Base-by-base conservation (phyloP, 64 coral and sea anemone genomes). In the Platygyra sinensis region DNA sequence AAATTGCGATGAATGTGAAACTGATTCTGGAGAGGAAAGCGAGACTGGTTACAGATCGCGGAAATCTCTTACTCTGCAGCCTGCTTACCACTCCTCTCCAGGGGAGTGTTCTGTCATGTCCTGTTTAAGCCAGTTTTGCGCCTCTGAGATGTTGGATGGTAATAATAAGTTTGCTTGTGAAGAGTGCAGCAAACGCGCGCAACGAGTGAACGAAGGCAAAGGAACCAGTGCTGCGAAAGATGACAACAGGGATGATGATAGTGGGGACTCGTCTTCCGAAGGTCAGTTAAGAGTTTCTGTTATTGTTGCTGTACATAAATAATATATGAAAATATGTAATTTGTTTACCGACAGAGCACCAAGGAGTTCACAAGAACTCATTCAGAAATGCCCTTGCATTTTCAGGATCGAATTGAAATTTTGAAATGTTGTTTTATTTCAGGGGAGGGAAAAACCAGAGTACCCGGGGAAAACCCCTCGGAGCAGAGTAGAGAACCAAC, bases 151-250 rank as follows among this genome's bases (percentile, higher is more conserved):
- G 17, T 54, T 95, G 19, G 77, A 90, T 57, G 93, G 93, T 5
- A 91, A 74, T n/a, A 91, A 95, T 42, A 95, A 91, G 36, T 95
- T 95, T 87, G 75, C 83, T 15, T 95, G 93, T 55, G 93, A 95
- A 22, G 72, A 76, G 49, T 95, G 93, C 18, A 95, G 76, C 88
- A 86, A 57, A 14, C 46, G 59, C 4, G 71, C 73, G 72, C 30
- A 62, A 50, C 29, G 19, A 22, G 20, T n/a, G 31, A 76, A 60
- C 52, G 59, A 83, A 9, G 16, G 46, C 1, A 72, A 74, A 15
- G 52, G 30, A 60, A 29, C 54, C 17, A 72, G n/a, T 9, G 30
- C 19, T 19, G 16, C 71, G 32, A 73, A 32, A 5, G 30, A 19
- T 31, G 51, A 72, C 90, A 62, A 85, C n/a, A 55, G 49, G 38